Base-by-base conservation (phyloP, 1,140 invertebrate species). In the Cyrtorhinus lividipennis region DNA sequence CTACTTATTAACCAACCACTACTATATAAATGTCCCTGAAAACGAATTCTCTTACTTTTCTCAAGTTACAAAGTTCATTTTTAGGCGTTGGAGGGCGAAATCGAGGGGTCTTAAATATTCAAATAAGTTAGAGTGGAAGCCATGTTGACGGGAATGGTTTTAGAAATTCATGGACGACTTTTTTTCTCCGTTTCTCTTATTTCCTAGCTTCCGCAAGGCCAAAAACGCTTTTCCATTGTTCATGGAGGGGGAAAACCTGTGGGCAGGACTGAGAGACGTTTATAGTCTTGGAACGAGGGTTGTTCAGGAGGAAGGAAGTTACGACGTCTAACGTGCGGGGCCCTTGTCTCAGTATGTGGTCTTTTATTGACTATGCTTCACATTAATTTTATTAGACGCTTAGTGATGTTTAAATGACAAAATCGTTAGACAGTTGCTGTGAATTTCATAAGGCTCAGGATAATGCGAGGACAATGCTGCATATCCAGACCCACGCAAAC, bases 71-170 rank as follows among this genome's bases (percentile, higher is more conserved):
- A n/a, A n/a, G n/a, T n/a, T n/a, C n/a, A n/a, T n/a, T n/a, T n/a
- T n/a, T n/a, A n/a, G n/a, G n/a, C n/a, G n/a, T n/a, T n/a, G n/a
- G 48, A 53, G 20, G 20, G 20, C 10, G 18, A 10, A 53, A 22
- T 5, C 8, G 38, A 44, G n/a, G 38, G 38, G 38, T 12, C 18
- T 53, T 8, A 53, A 53, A 53, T 53, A 53, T 53, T 53, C 48
- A 53, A 53, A 53, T 53, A 53, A 53, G 48, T 53, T 53, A 22
- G 48, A 53, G 48, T 53, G 48, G 48, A 53, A 20, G 48, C 48
- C 48, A 53, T 22, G 48, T 53, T 53, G 48, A 53, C 48, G 48
- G 10, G 48, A 22, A 53, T 13, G 48, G 48, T 53, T 53, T 53
- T n/a, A 53, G 8, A 5, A 53, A 53, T 53, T 53, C 48, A 53